Evolutionary conservation across 2,888 invertebrate species (phyloP).

Genomic region (Epinotia bilunana): DNA sequence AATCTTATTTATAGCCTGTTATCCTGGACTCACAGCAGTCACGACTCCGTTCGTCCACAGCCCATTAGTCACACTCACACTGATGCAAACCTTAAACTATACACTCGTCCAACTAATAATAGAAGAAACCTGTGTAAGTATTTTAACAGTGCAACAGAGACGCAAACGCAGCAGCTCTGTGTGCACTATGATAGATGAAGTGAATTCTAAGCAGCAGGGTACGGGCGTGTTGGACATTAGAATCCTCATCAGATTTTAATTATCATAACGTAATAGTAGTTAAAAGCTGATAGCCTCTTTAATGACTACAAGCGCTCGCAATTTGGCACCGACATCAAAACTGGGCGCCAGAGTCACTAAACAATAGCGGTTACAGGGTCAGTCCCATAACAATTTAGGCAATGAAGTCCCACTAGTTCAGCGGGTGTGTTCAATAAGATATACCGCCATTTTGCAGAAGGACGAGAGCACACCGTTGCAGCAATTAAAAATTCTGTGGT

Average conservation of each 20-base stretch:
- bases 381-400: slow-evolving; percentile 27
- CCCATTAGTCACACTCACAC: slow-evolving; percentile 67
- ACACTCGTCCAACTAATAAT: slow-evolving; percentile 47
- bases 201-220: neutral
- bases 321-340: slow-evolving; percentile 28
- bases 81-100: slow-evolving; percentile 40
- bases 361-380: slow-evolving; percentile 34
- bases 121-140: slow-evolving; percentile 34
- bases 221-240: neutral
- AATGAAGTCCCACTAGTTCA: slow-evolving; percentile 6
- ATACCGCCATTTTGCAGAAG: slow-evolving; percentile 12
- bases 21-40: slow-evolving; percentile 62
- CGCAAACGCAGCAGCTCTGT: neutral
- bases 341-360: slow-evolving; percentile 27
- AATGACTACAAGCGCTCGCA: slow-evolving; percentile 12
- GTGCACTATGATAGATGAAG: neutral
- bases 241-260: neutral
- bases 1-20: slow-evolving; percentile 51
- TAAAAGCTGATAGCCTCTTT: slow-evolving; percentile 8
- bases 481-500: slow-evolving; percentile 70
- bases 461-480: slow-evolving; percentile 5
- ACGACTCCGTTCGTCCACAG: slow-evolving; percentile 61
- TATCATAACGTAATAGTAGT: neutral
- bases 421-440: slow-evolving; percentile 18
- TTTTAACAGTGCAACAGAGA: slow-evolving; percentile 14